phyloP scores from a whole-genome alignment of 2,888 invertebrate species.

The Tenthredo scrophulariae region DNA sequence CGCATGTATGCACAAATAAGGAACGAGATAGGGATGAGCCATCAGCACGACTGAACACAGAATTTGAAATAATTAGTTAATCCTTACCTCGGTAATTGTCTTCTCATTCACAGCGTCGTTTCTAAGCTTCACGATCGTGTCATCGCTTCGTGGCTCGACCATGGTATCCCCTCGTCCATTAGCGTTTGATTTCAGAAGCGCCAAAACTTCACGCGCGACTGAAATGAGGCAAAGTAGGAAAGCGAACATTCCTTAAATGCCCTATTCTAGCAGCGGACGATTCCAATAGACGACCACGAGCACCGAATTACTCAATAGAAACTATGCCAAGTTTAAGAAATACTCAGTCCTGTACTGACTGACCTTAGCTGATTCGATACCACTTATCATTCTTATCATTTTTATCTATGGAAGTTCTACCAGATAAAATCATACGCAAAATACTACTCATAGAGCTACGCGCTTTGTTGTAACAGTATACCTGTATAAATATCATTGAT shows the following conservation, averaged over 20 bases:
- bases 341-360: slow-evolving; percentile 6
- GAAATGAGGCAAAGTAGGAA: slow-evolving; percentile 43
- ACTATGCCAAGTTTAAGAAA: neutral
- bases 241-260: slow-evolving; percentile 48
- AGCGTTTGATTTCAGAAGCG: slow-evolving; percentile 24
- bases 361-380: slow-evolving; percentile 26
- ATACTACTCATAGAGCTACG: neutral
- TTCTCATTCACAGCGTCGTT: slow-evolving; percentile 20
- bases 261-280: neutral
- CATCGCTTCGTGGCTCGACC: slow-evolving; percentile 20
- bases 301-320: neutral
- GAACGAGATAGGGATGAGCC: neutral
- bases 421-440: slow-evolving; percentile 5
- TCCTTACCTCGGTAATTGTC: slow-evolving; percentile 8
- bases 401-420: slow-evolving; percentile 22
- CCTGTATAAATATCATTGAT: no score
- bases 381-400: slow-evolving; percentile 39
- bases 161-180: neutral
- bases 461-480: neutral
- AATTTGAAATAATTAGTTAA: neutral
- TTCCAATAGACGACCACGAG: neutral
- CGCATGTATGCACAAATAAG: neutral
- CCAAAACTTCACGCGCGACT: slow-evolving; percentile 50
- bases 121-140: neutral
- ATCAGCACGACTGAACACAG: neutral